Base-by-base conservation (phyloP, 1,140 invertebrate genomes). In the Caenorhabditis briggsae region DNA sequence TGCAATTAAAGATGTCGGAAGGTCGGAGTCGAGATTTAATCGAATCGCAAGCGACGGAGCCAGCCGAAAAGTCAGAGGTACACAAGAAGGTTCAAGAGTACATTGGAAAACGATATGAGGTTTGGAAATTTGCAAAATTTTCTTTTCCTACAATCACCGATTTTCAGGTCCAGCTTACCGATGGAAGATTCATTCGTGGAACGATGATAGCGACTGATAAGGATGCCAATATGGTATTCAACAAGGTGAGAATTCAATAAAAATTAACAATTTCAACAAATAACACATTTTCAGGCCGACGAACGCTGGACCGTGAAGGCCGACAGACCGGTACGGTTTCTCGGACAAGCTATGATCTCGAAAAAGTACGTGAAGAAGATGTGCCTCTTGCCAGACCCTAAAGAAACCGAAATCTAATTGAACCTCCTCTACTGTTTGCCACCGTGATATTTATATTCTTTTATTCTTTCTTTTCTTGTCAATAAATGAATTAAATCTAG, bases 341-440 rank as follows among this genome's bases (percentile, higher is more conserved):
- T 78, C 6, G 70, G 70, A 7, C 70, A 78, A 78, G 70, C 70
- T 12, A 78, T 50, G 70, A 78, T 78, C 43, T 50, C 70, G 70
- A 78, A 78, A 50, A 78, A 78, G n/a, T 53, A 50, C 20, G 70
- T 78, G 6, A 14, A 12, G 14, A 43, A 6, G 23, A 78, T 78
- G 64, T 2, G 16, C 11, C 33, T 8, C 5, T 70, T 70, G 64
- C 14, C 33, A 8, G 64, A 70, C 5, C 64, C 64, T 16, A 70
- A 70, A 43, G 41, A 70, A 70, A 43, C 64, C 9, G 16, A 70
- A 70, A 70, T 43, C 41, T 70, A 41, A 70, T 70, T 41, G 23
- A 8, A 23, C 46, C 18, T 23, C 16, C 46, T 12, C 14, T 8
- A 11, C 9, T 25, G 0, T 61, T n/a, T 58, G n/a, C n/a, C n/a